phyloP scores from a whole-genome alignment of 2,888 invertebrate genomes.

The Dasysyrphus tricinctus region DNA sequence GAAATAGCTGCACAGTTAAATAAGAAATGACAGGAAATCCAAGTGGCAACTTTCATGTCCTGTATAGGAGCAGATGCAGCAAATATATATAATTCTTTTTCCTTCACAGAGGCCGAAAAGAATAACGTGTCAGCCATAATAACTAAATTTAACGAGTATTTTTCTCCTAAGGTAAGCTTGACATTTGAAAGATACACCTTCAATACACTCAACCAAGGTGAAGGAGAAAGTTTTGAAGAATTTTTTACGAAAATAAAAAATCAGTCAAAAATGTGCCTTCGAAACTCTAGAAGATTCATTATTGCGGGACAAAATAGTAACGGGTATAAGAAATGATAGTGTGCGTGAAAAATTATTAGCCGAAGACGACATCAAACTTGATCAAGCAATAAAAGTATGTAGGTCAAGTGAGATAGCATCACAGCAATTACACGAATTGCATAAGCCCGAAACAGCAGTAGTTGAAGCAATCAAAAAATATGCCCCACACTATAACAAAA shows the following conservation, averaged over 20 bases:
- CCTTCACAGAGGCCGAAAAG: background rate
- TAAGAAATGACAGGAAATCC: constrained; percentile 16
- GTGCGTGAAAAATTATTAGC: constrained; percentile 36
- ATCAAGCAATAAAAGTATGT: constrained; percentile 1
- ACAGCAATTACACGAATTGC: background rate
- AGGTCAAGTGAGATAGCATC: constrained; percentile 15
- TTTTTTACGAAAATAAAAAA: background rate
- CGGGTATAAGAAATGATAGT: constrained; percentile 11
- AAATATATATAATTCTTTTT: constrained; percentile 29
- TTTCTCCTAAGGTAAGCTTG: constrained; percentile 23
- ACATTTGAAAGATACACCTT: constrained; percentile 38
- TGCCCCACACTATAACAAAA: background rate
- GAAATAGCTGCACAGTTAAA: constrained; percentile 26
- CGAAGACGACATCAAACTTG: constrained; percentile 7
- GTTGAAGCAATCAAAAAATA: background rate
- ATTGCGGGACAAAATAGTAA: constrained; percentile 2
- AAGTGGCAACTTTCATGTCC: constrained; percentile 45
- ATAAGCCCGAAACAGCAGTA: background rate
- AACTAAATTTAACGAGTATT: constrained; percentile 17
- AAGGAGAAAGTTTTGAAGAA: background rate
- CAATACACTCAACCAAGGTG: constrained; percentile 6
- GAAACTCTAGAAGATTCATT: background rate
- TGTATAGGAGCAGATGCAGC: constrained; percentile 31
- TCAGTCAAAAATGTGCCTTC: background rate
- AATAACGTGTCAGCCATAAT: constrained; percentile 5